Evolutionary conservation across 2,888 invertebrate genomes (phyloP), one percentile per base, ranked within the genome.

Genomic region (Lomographa bimaculata): DNA sequence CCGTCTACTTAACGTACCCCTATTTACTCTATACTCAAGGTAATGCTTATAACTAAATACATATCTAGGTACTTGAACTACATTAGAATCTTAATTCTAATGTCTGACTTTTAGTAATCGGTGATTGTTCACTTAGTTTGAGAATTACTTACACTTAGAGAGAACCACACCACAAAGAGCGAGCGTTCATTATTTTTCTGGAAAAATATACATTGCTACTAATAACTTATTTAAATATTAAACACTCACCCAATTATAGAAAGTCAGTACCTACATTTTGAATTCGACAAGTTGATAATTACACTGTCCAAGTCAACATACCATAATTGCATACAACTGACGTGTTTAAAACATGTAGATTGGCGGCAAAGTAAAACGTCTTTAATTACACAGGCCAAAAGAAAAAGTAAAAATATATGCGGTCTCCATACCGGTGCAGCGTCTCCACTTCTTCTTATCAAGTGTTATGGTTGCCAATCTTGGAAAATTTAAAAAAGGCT

Each of bases 21-120:
- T 60, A 50, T 67, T 65, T 65, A 49, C 46, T 30, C 30, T 54
- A 20, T 34, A 50, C 42, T 60, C 65, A 67, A 64, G 62, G 64
- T 62, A 42, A 62, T 33, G 28, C 26, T 11, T 40, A 32, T 50
- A 45, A 7, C 7, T 14, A 23, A n/a, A n/a, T n/a, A n/a, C n/a
- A n/a, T n/a, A n/a, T n/a, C n/a, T n/a, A n/a, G n/a, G n/a, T n/a
- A n/a, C n/a, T n/a, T n/a, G n/a, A n/a, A n/a, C n/a, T n/a, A n/a
- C n/a, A n/a, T n/a, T n/a, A n/a, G n/a, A n/a, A n/a, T n/a, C n/a
- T n/a, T n/a, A n/a, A n/a, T n/a, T n/a, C n/a, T n/a, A n/a, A n/a
- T n/a, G n/a, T n/a, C n/a, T n/a, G n/a, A n/a, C n/a, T n/a, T n/a
- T n/a, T n/a, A n/a, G n/a, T n/a, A n/a, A n/a, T n/a, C n/a, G n/a